Evolutionary conservation across 2,888 invertebrate genomes (phyloP).

Genomic region (Philhelius pedissequus): DNA sequence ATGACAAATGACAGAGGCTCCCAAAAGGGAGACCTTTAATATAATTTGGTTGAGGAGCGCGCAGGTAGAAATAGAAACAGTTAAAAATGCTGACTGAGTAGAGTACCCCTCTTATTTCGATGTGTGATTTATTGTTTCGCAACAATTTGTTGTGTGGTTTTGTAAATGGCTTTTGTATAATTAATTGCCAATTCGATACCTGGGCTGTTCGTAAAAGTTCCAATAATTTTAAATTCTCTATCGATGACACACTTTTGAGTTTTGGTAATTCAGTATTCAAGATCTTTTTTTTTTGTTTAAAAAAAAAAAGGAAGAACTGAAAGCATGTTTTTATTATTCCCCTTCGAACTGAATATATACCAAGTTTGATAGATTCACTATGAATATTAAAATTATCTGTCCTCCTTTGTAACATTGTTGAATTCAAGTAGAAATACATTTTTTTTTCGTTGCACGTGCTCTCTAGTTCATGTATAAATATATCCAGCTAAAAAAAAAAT

Average conservation of each 20-base stretch:
- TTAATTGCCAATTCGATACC: slow-evolving; percentile 31
- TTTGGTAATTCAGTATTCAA: not conserved
- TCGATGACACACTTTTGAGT: slow-evolving; percentile 8
- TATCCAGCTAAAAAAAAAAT: not conserved
- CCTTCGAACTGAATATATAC: not conserved
- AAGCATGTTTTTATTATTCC: not conserved
- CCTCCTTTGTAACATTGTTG: not conserved
- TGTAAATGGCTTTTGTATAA: slow-evolving; percentile 37
- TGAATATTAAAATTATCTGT: slow-evolving; percentile 48
- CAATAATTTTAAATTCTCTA: not conserved
- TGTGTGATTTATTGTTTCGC: slow-evolving; percentile 47
- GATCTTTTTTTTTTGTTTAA: not conserved
- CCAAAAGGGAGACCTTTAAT: slow-evolving; percentile 40
- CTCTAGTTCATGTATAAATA: not conserved
- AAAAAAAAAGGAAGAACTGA: not conserved
- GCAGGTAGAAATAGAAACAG: slow-evolving; percentile 46
- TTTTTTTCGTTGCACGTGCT: slow-evolving; percentile 8
- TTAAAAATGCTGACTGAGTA: slow-evolving; percentile 5
- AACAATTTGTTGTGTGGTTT: slow-evolving; percentile 18
- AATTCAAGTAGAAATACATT: not conserved
- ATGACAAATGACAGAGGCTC: slow-evolving; percentile 58
- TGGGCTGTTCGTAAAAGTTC: not conserved
- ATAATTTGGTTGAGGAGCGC: slow-evolving; percentile 28
- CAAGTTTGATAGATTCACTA: slow-evolving; percentile 48
- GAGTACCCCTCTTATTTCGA: not conserved